These are phyloP conservation scores for Felis chaus DNA, from an alignment of 2,113 vertebrate genomes.

Conservation along the genomic window DNA sequence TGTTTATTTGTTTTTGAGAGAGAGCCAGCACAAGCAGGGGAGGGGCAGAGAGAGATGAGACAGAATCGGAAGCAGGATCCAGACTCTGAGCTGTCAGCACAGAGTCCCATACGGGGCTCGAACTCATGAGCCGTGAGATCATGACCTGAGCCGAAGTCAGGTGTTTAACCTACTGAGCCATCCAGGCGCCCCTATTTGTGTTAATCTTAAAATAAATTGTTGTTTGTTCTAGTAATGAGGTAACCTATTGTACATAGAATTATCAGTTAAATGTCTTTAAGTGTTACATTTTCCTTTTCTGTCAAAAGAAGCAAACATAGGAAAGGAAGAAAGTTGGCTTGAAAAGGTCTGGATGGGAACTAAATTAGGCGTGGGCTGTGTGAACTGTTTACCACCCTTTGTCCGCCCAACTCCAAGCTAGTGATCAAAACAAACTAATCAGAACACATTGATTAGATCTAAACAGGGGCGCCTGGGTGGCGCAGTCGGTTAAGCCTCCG, in stretches of 20 bases:
- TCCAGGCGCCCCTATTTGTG: not conserved
- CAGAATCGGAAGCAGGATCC: too few species aligned
- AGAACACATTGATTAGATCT: not conserved
- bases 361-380: rapidly evolving
- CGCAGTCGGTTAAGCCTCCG: too few species aligned
- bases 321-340: not conserved
- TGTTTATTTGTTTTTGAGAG: too few species aligned
- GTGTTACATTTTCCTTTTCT: not conserved
- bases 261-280: not conserved
- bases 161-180: too few species aligned
- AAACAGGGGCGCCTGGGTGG: not conserved
- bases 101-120: too few species aligned
- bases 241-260: not conserved
- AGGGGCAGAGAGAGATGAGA: too few species aligned
- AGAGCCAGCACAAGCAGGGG: too few species aligned
- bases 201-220: not conserved
- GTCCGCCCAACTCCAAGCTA: not conserved
- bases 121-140: too few species aligned
- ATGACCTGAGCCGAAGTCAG: too few species aligned
- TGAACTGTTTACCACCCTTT: not conserved
- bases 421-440: not conserved
- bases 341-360: not conserved
- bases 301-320: not conserved
- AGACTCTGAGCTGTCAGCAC: too few species aligned
- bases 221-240: not conserved